Evolutionary conservation across 2,797 vertebrate species (phyloP).

Genomic region (Sebastes oblongus): DNA sequence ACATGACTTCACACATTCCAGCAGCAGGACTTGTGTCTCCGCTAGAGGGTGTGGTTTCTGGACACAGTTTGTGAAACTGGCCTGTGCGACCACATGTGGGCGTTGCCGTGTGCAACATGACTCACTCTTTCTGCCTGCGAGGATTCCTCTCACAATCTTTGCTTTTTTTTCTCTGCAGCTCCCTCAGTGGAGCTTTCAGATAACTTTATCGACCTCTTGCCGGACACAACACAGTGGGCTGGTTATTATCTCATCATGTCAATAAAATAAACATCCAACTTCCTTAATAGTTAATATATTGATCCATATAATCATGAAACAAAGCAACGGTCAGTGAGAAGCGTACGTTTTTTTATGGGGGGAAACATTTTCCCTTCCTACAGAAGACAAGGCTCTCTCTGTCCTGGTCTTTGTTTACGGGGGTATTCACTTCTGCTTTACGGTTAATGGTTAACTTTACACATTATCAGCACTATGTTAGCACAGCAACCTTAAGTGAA

Average conservation of each 20-base stretch:
- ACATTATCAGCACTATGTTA: conserved; percentile 12
- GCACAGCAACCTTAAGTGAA: not conserved
- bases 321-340: not conserved
- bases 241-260: conserved; percentile 30
- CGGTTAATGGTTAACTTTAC: conserved; percentile 64
- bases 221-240: not conserved
- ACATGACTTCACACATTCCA: conserved; percentile 23
- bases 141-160: conserved; percentile 30
- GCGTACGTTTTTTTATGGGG: not conserved
- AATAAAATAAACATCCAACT: conserved; percentile 22
- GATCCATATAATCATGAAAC: conserved; percentile 15
- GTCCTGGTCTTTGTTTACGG: conserved; percentile 11
- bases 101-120: conserved; percentile 60
- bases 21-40: conserved; percentile 7
- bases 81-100: conserved; percentile 53
- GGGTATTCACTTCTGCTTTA: conserved; percentile 32
- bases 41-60: conserved; percentile 55
- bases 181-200: conserved; percentile 12
- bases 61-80: conserved; percentile 9
- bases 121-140: conserved; percentile 77
- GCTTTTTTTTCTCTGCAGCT: conserved; percentile 1
- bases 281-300: conserved; percentile 53
- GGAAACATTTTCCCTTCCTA: not conserved
- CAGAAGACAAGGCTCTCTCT: conserved; percentile 22
- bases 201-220: conserved; percentile 30